Conservation (phyloP, 1,140 invertebrate species). For the Mya arenaria region DNA sequence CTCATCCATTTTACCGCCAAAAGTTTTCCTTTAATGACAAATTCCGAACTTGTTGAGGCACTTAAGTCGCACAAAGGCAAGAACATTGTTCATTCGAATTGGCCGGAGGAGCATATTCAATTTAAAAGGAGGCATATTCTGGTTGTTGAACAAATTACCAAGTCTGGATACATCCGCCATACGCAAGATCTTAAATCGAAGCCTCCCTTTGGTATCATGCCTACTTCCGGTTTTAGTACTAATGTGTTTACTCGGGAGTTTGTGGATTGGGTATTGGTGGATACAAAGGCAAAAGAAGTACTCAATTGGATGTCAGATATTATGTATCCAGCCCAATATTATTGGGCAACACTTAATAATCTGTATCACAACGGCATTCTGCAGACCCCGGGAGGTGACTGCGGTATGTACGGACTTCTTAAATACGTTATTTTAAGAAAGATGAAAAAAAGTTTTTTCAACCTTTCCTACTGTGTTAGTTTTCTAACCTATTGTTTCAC, state of each 20-base stretch:
- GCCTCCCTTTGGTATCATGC: conserved; percentile 67
- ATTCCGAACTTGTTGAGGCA: conserved; percentile 69
- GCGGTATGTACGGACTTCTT: conserved; percentile 56
- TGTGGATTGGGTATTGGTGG: conserved; percentile 66
- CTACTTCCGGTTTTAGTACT: conserved; percentile 72
- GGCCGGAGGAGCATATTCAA: too few relatives aligned
- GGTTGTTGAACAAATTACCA: conserved; percentile 1
- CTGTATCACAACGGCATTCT: conserved; percentile 64
- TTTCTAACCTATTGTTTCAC: too few relatives aligned
- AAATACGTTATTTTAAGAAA: too few relatives aligned
- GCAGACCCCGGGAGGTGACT: conserved; percentile 64
- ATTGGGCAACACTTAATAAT: conserved; percentile 72
- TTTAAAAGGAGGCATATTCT: conserved; percentile 34
- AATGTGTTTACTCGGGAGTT: conserved; percentile 70
- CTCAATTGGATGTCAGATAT: conserved; percentile 71
- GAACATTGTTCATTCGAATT: conserved; percentile 70
- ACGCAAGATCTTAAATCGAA: conserved; percentile 13
- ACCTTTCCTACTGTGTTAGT: too few relatives aligned
- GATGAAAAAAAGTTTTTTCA: too few relatives aligned
- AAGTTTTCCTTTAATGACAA: conserved; percentile 69
- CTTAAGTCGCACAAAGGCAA: conserved; percentile 68
- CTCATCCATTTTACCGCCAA: conserved; percentile 68
- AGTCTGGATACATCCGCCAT: conserved; percentile 37
- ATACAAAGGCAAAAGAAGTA: conserved; percentile 62
- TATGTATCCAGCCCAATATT: conserved; percentile 73